Percentiles rank a stretch among this genome's conserved stretches.
Conservation (phyloP, 2,113 vertebrate species). For the Myodes glareolus region DNA sequence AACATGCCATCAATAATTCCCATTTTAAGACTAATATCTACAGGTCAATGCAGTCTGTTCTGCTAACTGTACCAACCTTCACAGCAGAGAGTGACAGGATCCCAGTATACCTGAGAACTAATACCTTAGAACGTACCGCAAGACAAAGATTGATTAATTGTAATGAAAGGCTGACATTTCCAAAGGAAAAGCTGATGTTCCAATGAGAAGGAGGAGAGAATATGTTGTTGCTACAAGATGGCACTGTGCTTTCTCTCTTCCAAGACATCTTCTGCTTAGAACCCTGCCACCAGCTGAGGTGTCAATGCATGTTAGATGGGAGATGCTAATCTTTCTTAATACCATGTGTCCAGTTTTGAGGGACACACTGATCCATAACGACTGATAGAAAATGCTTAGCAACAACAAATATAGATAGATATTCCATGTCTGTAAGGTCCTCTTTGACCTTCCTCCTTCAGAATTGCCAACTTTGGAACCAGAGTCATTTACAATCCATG, state of each 20-base stretch:
- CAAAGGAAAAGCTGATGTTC: background rate
- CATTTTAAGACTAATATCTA: background rate
- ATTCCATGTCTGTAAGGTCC: background rate
- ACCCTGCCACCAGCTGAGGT: background rate
- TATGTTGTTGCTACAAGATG: too few species aligned
- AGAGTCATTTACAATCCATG: background rate
- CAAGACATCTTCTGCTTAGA: background rate
- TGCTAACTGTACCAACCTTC: background rate
- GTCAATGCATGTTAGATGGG: background rate
- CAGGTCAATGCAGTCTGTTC: fast-evolving
- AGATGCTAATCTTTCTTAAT: background rate
- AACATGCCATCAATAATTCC: background rate
- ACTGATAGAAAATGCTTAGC: background rate
- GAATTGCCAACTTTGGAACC: background rate
- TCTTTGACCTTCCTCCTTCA: background rate
- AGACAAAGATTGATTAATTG: background rate
- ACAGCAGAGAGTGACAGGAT: background rate
- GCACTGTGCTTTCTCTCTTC: background rate
- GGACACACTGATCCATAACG: background rate
- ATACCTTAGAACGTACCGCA: background rate
- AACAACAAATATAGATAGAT: background rate
- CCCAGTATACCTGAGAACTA: background rate
- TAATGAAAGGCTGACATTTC: background rate
- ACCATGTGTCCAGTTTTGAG: background rate
- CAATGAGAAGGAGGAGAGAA: background rate